Conservation (phyloP, 2,888 invertebrate species). For the Synergus itoensis region DNA sequence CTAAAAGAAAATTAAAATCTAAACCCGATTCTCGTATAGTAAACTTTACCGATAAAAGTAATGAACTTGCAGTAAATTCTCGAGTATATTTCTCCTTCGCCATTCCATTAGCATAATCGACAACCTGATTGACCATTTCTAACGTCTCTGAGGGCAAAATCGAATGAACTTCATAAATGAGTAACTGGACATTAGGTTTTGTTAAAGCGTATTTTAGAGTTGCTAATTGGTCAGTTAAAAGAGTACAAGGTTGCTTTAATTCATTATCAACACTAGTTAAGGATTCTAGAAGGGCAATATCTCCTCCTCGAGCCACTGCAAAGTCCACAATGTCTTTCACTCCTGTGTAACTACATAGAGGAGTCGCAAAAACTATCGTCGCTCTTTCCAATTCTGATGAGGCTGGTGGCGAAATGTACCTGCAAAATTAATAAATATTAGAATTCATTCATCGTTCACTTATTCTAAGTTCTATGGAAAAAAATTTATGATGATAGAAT, state of each 20-base stretch:
- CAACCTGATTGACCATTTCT: constrained; percentile 84
- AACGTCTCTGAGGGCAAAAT: constrained; percentile 87
- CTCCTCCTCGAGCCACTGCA: constrained; percentile 84
- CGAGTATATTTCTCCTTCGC: constrained; percentile 85
- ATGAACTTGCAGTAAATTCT: constrained; percentile 65
- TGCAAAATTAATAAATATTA: constrained; percentile 44
- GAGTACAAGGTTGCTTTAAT: constrained; percentile 68
- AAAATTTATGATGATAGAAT: neutral
- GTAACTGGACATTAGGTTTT: constrained; percentile 89
- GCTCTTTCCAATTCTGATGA: constrained; percentile 81
- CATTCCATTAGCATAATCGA: constrained; percentile 85
- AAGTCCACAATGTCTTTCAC: constrained; percentile 89
- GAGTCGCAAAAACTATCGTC: constrained; percentile 85
- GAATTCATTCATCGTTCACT: too few species aligned
- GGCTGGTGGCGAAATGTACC: constrained; percentile 62
- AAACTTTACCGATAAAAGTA: neutral
- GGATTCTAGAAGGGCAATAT: constrained; percentile 86
- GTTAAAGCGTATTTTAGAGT: constrained; percentile 88
- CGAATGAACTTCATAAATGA: constrained; percentile 91
- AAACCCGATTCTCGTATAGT: constrained; percentile 5
- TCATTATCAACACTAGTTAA: constrained; percentile 63
- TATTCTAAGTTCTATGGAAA: too few species aligned
- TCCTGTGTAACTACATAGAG: constrained; percentile 90
- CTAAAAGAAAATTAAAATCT: constrained; percentile 45
- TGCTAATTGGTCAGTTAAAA: constrained; percentile 87